Base-by-base conservation (phyloP, 2,888 invertebrate genomes). In the Schizaphis graminum region DNA sequence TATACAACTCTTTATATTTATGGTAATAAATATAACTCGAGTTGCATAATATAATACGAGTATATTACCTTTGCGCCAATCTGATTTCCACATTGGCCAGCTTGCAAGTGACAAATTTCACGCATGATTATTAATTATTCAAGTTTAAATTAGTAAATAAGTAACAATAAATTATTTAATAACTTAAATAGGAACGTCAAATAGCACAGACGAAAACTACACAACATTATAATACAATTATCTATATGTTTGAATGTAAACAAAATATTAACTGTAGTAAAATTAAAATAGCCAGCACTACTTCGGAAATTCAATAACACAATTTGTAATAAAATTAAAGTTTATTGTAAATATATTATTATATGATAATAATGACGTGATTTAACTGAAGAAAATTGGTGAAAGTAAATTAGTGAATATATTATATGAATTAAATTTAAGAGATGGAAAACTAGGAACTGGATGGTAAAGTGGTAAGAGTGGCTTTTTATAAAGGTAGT, bases 81-180 rank as follows among this genome's bases (percentile, higher is more conserved):
- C 96, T 98, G 98, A 96, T 98, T 98, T 95, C 98, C 98, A 96
- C 98, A 98, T 96, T 98, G 98, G 94, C 98, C 98, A 94, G 97
- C 98, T 96, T 98, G 98, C 95, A 98, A 96, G 96, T 98, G 98
- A 88, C 88, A 88, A 61, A 61, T 61, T 61, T 61, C 61, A 28
- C 61, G 61, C 61, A 61, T 61, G 11, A 28, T 61, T 61, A 21
- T 61, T 61, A 16, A 67, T n/a, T n/a, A n/a, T n/a, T 67, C n/a
- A 67, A 67, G 0, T 67, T n/a, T 7, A n/a, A 67, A 77, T 35
- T 35, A 35, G 21, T 77, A 35, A 77, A 67, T 77, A 77, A 77
- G 5, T 77, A 77, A 77, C 8, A 77, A 16, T 26, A 57, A 26
- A 7, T 35, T n/a, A 16, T 13, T 67, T 35, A 77, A 77, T 35